Conservation (phyloP, 2,113 vertebrate genomes). For the Neofelis nebulosa region DNA sequence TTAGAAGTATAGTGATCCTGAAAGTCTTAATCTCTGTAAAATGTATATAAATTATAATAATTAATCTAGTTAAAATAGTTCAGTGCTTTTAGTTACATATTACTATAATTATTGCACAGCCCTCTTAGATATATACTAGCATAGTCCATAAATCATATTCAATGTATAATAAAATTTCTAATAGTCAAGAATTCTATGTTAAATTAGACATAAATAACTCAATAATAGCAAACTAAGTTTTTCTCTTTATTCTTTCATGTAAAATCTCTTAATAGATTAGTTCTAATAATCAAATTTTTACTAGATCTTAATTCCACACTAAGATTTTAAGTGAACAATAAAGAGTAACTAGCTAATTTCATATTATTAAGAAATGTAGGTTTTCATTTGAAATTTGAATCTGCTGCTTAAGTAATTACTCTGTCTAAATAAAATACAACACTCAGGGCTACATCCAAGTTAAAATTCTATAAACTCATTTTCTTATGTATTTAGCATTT, state of each 20-base stretch:
- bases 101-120: slow-evolving; percentile 88
- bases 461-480: slow-evolving; percentile 78
- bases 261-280: slow-evolving; percentile 73
- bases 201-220: slow-evolving; percentile 81
- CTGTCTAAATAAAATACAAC: slow-evolving; percentile 79
- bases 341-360: slow-evolving; percentile 70
- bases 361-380: slow-evolving; percentile 78
- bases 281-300: slow-evolving; percentile 74
- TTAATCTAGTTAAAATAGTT: slow-evolving; percentile 86
- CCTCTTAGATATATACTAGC: slow-evolving; percentile 82
- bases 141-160: slow-evolving; percentile 81
- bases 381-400: slow-evolving; percentile 73
- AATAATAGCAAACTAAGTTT: slow-evolving; percentile 78
- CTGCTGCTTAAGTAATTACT: slow-evolving; percentile 74
- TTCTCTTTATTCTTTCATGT: slow-evolving; percentile 76
- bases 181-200: slow-evolving; percentile 81
- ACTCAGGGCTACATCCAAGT: slow-evolving; percentile 76
- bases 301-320: slow-evolving; percentile 73
- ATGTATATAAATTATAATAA: slow-evolving; percentile 85
- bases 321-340: slow-evolving; percentile 78
- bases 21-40: slow-evolving; percentile 82
- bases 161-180: slow-evolving; percentile 80
- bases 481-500: slow-evolving; percentile 82
- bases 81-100: slow-evolving; percentile 81
- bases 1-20: slow-evolving; percentile 81